These are phyloP conservation scores for Cossypha dichroa DNA, from an alignment of 2,797 vertebrate genomes.

Conservation along the genomic window DNA sequence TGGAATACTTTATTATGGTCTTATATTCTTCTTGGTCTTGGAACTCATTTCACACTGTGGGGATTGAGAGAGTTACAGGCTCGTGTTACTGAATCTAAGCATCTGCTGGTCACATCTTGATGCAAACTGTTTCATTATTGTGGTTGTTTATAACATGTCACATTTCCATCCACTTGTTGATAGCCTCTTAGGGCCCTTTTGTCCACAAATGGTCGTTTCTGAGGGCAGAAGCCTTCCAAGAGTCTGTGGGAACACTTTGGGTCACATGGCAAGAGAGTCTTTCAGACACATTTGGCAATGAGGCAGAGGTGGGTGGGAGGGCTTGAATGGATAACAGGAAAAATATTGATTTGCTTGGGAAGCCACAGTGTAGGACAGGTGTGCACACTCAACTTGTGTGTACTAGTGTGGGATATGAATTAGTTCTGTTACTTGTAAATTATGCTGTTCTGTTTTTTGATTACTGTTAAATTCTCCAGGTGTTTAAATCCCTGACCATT, in stretches of 20 bases:
- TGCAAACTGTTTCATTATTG: not conserved
- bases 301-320: not conserved
- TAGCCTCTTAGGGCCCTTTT: not conserved
- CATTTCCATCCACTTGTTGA: not conserved
- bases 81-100: not conserved
- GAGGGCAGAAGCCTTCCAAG: not conserved
- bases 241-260: not conserved
- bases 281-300: fast-evolving
- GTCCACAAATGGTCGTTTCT: not conserved
- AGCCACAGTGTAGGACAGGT: not conserved
- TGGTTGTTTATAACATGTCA: not conserved
- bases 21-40: not conserved
- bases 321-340: not conserved
- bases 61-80: not conserved
- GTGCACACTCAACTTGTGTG: not conserved
- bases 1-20: not conserved
- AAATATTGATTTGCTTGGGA: not conserved
- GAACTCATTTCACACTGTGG: not conserved
- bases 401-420: not conserved
- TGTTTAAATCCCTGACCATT: not conserved
- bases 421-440: not conserved
- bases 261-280: not conserved
- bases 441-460: not conserved
- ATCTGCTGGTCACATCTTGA: not conserved
- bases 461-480: not conserved